phyloP scores from a whole-genome alignment of 2,113 vertebrate species.

The Triplophysa dalaica region DNA sequence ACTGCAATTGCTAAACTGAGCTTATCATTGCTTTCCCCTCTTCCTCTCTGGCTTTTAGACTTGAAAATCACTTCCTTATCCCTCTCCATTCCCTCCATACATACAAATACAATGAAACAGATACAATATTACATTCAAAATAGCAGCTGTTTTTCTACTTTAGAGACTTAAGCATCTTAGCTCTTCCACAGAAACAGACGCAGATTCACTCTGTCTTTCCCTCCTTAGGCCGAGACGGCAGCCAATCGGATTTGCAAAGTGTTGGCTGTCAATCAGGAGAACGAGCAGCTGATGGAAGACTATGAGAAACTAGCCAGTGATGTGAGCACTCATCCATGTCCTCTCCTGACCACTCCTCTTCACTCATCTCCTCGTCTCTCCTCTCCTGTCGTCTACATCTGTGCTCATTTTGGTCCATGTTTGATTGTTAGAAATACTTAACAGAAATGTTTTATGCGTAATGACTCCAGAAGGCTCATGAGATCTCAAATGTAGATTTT shows the following conservation, averaged over 20 bases:
- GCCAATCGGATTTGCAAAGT: conserved; percentile 99
- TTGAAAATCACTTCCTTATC: neutral
- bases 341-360: conserved; percentile 25
- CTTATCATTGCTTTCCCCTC: conserved; percentile 6
- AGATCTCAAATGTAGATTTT: too few relatives aligned
- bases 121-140: neutral
- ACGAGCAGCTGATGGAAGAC: conserved; percentile 98
- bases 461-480: neutral
- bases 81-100: neutral
- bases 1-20: conserved; percentile 11
- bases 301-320: conserved; percentile 98
- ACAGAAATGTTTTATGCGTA: neutral
- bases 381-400: neutral
- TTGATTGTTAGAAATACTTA: neutral
- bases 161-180: conserved; percentile 4
- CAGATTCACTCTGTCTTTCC: conserved; percentile 52
- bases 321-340: conserved; percentile 77
- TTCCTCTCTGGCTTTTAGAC: conserved; percentile 31
- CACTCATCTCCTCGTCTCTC: neutral
- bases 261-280: conserved; percentile 98
- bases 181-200: conserved; percentile 27
- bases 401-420: conserved; percentile 23
- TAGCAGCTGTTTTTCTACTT: neutral
- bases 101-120: conserved; percentile 1
- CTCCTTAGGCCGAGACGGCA: conserved; percentile 91